Conservation (phyloP, 2,797 vertebrate genomes). For the Phaenicophaeus curvirostris region DNA sequence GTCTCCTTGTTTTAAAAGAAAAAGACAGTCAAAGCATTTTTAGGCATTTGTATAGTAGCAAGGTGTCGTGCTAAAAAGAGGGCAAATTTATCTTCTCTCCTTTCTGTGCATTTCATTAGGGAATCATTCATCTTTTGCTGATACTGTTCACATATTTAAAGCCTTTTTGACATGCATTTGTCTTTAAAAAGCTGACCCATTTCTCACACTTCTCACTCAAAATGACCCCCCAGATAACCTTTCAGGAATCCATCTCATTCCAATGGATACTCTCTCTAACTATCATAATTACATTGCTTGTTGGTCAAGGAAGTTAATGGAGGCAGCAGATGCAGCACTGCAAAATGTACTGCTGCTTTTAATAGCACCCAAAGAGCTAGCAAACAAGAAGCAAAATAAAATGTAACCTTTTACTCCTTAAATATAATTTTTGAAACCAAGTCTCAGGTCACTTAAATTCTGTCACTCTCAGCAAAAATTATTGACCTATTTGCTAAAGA, state of each 20-base stretch:
- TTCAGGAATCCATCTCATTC: not conserved
- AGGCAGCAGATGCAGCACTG: not conserved
- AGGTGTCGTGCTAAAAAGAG: not conserved
- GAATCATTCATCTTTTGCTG: not conserved
- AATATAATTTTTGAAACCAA: not conserved
- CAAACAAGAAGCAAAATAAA: not conserved
- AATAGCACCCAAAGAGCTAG: not conserved
- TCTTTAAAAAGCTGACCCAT: not conserved
- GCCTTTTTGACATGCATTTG: not conserved
- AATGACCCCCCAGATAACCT: too few relatives aligned
- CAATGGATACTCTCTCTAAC: not conserved
- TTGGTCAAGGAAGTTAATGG: not conserved
- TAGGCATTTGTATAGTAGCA: not conserved
- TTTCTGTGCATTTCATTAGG: not conserved
- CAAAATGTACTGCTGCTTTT: not conserved
- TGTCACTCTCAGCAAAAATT: not conserved
- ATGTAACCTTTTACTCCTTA: not conserved
- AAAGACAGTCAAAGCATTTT: not conserved
- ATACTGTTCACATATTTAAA: not conserved
- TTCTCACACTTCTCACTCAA: not conserved
- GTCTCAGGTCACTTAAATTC: not conserved
- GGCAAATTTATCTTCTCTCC: not conserved
- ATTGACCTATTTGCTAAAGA: not conserved
- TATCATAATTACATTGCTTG: not conserved
- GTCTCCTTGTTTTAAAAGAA: not conserved